Evolutionary conservation across 37 sponge, comb jelly and placozoan species (phyloP).

Genomic region (Petrosia ficiformis): DNA sequence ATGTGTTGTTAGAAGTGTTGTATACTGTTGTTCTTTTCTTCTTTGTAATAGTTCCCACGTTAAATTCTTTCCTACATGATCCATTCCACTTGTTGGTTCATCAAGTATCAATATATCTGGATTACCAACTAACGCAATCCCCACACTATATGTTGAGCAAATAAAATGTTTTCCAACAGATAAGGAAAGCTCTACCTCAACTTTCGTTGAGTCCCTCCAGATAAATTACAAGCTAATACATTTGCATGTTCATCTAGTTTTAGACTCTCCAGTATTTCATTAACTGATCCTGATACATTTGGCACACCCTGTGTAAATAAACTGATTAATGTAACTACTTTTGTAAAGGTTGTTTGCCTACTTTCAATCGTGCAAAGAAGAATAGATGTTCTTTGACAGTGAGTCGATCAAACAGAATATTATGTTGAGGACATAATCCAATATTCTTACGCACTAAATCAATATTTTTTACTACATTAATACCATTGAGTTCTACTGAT

Average conservation of each 20-base stretch:
- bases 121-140: slow-evolving; percentile 70
- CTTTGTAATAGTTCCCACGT: slow-evolving; percentile 91
- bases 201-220: no score
- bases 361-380: slow-evolving; percentile 58
- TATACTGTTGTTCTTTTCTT: slow-evolving; percentile 58
- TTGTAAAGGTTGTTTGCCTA: no score
- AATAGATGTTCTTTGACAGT: slow-evolving; percentile 69
- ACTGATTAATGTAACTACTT: no score
- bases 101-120: slow-evolving; percentile 91
- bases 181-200: no score
- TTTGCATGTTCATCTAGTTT: no score
- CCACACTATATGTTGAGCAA: no score
- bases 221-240: no score
- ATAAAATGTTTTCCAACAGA: no score
- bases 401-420: slow-evolving; percentile 81
- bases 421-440: slow-evolving; percentile 90
- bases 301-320: no score
- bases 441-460: slow-evolving; percentile 62
- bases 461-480: slow-evolving; percentile 65
- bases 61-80: slow-evolving; percentile 83
- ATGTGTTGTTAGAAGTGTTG: slow-evolving; percentile 90
- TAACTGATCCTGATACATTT: no score
- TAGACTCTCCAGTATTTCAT: no score
- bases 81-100: slow-evolving; percentile 98
- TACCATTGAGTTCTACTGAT: slow-evolving; percentile 66